Base-by-base conservation (phyloP, 2,888 invertebrate genomes). In the Lamellibrachia columna region DNA sequence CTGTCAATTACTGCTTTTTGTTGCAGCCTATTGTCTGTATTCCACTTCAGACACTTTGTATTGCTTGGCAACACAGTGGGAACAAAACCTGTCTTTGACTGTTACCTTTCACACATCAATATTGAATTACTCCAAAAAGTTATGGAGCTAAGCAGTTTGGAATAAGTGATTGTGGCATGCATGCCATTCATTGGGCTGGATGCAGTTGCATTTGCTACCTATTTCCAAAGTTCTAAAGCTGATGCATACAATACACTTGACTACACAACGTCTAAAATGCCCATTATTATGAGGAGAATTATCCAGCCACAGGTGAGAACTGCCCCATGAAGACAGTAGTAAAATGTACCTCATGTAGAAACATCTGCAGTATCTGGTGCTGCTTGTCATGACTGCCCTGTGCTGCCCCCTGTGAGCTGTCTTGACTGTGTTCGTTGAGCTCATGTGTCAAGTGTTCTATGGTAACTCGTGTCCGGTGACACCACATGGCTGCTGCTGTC, bases 381-480 rank as follows among this genome's bases (percentile, higher is more conserved):
- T 90, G 90, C 15, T 92, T 75, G 40, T 60, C 55, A 7, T 90
- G 15, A 15, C 75, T 75, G 75, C 22, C 75, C 22, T 3, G 75
- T 75, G 75, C 75, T 75, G 75, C 75, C 75, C 75, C 75, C 75
- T 75, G 75, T 11, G 75, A n/a, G 22, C 6, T 75, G 75, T 53
- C 53, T n/a, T 92, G 92, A 40, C 90, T 90, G 11, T 92, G 52
- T 90, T 94, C 93, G 7, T 94, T 93, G 60, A 95, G 94, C 52
- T 94, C 93, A 15, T 94, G 93, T 52, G 94, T 93, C 75, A 95
- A 93, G 92, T 95, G 94, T 28, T 94, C 94, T 22, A 95, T 92
- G 52, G 94, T 94, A 93, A 95, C 94, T 28, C 93, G 93, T 3
- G 94, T 92, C 8, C 95, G 92, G 93, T 93, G 95, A 52, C 94